phyloP scores from a whole-genome alignment of 2,888 invertebrate species.

The Synergus gifuensis region DNA sequence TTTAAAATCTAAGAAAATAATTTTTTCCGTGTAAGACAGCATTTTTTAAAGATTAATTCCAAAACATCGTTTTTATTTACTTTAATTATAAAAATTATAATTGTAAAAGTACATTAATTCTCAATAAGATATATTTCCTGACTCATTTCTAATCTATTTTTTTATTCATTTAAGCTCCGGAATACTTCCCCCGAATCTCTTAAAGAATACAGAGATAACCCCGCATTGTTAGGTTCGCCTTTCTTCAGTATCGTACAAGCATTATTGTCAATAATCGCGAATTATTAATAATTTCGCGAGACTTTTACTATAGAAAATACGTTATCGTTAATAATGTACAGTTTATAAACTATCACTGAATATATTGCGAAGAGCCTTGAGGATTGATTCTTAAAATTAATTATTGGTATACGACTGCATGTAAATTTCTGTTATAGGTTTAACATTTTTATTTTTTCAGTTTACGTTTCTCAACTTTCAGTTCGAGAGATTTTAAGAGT shows the following conservation, averaged over 20 bases:
- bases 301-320: slow-evolving; percentile 27
- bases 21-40: no score
- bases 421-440: background rate
- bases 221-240: slow-evolving; percentile 12
- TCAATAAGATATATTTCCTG: background rate
- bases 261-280: slow-evolving; percentile 24
- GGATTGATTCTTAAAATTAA: background rate
- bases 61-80: no score
- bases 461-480: background rate
- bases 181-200: slow-evolving; percentile 13
- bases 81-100: no score
- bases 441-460: slow-evolving; percentile 3
- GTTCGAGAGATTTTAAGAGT: background rate
- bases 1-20: no score
- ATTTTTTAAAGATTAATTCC: no score
- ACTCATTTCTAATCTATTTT: slow-evolving; percentile 1
- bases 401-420: background rate
- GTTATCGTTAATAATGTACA: background rate
- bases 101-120: no score
- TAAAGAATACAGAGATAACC: slow-evolving; percentile 37
- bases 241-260: background rate
- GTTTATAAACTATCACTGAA: background rate
- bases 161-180: background rate
- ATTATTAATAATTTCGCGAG: slow-evolving; percentile 53
- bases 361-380: background rate